These are phyloP conservation scores for Peromyscus melanophrys DNA, from an alignment of 2,797 vertebrate genomes.

Conservation along the genomic window DNA sequence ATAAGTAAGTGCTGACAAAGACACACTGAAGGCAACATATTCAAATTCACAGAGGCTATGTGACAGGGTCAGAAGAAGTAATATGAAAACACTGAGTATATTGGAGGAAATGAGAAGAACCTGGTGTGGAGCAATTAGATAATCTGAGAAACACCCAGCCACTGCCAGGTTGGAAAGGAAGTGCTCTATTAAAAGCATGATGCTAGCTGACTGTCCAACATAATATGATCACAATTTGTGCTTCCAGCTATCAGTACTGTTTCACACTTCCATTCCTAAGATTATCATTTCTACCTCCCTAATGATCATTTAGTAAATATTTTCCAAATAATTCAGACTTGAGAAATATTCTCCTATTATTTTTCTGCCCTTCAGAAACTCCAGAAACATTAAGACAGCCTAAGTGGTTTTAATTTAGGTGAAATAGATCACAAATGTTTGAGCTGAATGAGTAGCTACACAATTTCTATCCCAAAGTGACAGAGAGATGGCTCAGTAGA, in stretches of 20 bases:
- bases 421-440: conserved; percentile 27
- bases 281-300: not conserved
- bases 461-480: conserved; percentile 12
- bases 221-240: not conserved
- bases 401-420: not conserved
- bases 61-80: not conserved
- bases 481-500: not conserved
- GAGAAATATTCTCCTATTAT: not conserved
- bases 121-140: not conserved
- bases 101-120: not conserved
- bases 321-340: not conserved
- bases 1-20: not conserved
- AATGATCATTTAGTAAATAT: conserved; percentile 26
- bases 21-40: not conserved
- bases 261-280: not conserved
- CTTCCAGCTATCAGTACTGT: not conserved
- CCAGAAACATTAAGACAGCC: conserved; percentile 11
- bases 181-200: not conserved
- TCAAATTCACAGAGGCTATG: not conserved
- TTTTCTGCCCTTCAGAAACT: not conserved
- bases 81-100: not conserved
- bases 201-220: not conserved
- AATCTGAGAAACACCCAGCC: not conserved
- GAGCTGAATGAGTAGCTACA: not conserved
- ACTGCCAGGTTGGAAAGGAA: not conserved